Evolutionary conservation across 2,113 vertebrate species (phyloP).

Genomic region (Antidorcas marsupialis): DNA sequence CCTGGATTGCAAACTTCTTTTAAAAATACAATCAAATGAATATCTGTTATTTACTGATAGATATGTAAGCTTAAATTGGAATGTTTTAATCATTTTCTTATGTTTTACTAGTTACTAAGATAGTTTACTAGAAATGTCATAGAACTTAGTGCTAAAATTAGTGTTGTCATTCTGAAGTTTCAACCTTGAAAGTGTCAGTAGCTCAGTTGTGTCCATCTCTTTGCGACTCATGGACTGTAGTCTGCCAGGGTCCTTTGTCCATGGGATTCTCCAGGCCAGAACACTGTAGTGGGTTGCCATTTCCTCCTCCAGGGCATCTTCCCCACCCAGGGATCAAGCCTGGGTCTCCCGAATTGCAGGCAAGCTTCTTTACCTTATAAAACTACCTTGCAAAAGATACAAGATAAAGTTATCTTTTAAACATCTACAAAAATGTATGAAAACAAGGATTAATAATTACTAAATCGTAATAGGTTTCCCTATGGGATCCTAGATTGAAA

Average conservation of each 20-base stretch:
- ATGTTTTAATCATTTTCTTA: neutral
- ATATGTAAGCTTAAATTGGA: neutral
- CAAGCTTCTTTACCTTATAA: neutral
- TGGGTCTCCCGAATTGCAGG: neutral
- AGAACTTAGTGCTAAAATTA: neutral
- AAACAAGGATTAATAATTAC: conserved; percentile 12
- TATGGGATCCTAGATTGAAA: neutral
- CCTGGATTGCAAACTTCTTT: neutral
- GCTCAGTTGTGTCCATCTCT: neutral
- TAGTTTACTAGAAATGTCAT: neutral
- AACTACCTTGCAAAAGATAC: neutral
- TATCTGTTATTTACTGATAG: neutral
- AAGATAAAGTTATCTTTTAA: neutral
- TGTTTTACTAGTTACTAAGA: neutral
- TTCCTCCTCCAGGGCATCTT: neutral
- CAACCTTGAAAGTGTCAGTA: neutral
- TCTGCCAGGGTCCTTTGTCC: neutral
- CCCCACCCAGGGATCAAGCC: neutral
- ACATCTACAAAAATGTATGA: neutral
- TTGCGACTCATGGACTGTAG: neutral
- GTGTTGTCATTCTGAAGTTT: conserved; percentile 13
- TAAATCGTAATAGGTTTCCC: neutral
- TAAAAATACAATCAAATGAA: neutral
- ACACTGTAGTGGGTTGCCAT: neutral
- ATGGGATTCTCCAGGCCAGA: neutral